Evolutionary conservation across 2,888 invertebrate genomes (phyloP), one percentile per base, ranked within the genome.

Genomic region (Pristionchus maxplancki): DNA sequence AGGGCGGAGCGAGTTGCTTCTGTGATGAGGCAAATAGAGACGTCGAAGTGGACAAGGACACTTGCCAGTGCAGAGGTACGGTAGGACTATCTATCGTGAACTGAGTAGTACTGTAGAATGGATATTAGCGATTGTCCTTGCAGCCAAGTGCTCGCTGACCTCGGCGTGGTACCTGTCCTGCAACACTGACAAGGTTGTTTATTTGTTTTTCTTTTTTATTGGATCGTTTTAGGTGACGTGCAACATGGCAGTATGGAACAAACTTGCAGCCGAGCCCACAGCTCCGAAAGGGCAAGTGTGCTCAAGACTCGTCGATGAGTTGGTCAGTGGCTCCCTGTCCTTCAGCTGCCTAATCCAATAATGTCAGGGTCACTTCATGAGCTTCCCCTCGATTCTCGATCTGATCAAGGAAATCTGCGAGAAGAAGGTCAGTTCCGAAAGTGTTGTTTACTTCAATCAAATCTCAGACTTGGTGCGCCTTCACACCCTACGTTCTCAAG

Each of bases 61-160:
- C 89, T 28, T 89, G 89, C 62, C 89, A 89, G 50, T 89, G 89
- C 64, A 89, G 64, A 67, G 74, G 89, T 89, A 88, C 34, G 53
- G 50, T 62, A 62, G 37, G 40, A 15, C 11, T 44, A 50, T 50
- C 53, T 50, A 53, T 83, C 50, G 50, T 53, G 53, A 48, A n/a
- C 50, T 53, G 53, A 81, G 0, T 37, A 74, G 3, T n/a, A 20
- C 1, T 50, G 6, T 44, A 11, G 44, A 9, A 44, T 11, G 44
- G 44, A 44, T 44, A 44, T 44, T 44, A 44, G 6, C 11, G 11
- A 9, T 48, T 20, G 44, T 37, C 31, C 1, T 62, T 89, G 67
- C 28, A 89, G 89, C 89, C 74, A 89, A 89, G 31, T 89, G 89
- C 53, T 84, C 89, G 15, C 85, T 89, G n/a, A 83, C 83, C 6